Evolutionary conservation across 2,888 invertebrate species (phyloP), one percentile per base, ranked within the genome.

Genomic region (Sminthurides aquaticus): DNA sequence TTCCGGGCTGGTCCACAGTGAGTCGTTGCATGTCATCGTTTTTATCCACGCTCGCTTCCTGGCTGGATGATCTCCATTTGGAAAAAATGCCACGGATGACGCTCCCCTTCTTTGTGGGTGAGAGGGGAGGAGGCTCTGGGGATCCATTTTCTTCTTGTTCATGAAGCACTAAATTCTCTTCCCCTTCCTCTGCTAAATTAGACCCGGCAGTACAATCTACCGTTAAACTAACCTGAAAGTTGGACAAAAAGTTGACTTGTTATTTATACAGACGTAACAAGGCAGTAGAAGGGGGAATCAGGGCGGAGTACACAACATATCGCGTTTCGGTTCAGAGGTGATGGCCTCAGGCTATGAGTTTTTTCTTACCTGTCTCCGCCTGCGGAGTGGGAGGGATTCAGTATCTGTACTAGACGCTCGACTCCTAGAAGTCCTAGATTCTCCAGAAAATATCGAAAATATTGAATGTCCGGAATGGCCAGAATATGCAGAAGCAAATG

Each of bases 331-430:
- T 20, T 58, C 20, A n/a, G 22, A 52, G 66, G 66, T 43, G 71
- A 67, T 43, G 71, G 64, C 1, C 69, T 70, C 25, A 74, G 60
- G 5, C 22, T 29, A n/a, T n/a, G n/a, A n/a, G n/a, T n/a, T n/a
- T n/a, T 22, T 24, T 20, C 71, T 71, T 64, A 80, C 79, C 75
- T 79, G 79, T 68, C 79, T 75, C 20, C 80, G 72, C 65, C 78
- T 76, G 60, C 79, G 76, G 27, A 80, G 76, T 11, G 79, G 77
- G 66, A 76, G 76, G 55, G 78, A 77, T 60, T 79, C 79, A 3
- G 78, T 78, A 73, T 79, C 79, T 20, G 79, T 78, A 34, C 78
- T 78, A 22, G 79, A 78, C 54, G 79, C 79, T 59, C 79, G 71
- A 66, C 78, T 77, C 28, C 79, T 74, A 0, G 78, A 78, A 48